These are phyloP conservation scores for Microcebus griseorufus DNA, from an alignment of 2,113 vertebrate genomes.

Conservation along the genomic window DNA sequence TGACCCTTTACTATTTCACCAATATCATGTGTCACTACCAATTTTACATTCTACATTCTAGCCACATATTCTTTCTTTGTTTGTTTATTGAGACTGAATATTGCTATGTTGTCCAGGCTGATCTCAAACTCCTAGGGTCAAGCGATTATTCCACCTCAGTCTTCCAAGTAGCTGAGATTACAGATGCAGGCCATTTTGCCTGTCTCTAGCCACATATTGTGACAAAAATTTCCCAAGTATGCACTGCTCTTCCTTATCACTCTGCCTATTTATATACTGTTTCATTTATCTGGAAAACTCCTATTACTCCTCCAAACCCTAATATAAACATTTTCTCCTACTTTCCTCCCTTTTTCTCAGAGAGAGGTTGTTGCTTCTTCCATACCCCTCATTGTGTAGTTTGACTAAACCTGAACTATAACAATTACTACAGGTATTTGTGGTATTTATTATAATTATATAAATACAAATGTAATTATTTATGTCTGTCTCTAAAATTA, in stretches of 20 bases:
- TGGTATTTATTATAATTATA: neutral
- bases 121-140: no score
- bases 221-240: neutral
- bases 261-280: neutral
- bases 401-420: neutral
- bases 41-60: neutral
- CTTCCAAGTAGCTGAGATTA: no score
- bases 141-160: no score
- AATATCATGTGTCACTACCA: neutral
- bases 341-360: neutral
- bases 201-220: neutral
- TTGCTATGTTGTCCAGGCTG: no score
- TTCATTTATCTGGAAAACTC: constrained; percentile 12
- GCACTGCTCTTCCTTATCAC: neutral
- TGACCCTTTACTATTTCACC: neutral
- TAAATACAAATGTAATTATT: constrained; percentile 14
- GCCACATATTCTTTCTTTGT: neutral
- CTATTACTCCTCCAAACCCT: neutral
- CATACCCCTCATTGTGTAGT: neutral
- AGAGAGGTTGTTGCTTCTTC: neutral
- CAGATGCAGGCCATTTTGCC: no score
- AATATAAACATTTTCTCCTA: neutral
- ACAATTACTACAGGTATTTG: neutral
- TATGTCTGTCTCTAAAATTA: neutral
- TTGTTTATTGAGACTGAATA: no score